phyloP scores from a whole-genome alignment of 2,113 vertebrate species.

The Ctenodactylus gundi region DNA sequence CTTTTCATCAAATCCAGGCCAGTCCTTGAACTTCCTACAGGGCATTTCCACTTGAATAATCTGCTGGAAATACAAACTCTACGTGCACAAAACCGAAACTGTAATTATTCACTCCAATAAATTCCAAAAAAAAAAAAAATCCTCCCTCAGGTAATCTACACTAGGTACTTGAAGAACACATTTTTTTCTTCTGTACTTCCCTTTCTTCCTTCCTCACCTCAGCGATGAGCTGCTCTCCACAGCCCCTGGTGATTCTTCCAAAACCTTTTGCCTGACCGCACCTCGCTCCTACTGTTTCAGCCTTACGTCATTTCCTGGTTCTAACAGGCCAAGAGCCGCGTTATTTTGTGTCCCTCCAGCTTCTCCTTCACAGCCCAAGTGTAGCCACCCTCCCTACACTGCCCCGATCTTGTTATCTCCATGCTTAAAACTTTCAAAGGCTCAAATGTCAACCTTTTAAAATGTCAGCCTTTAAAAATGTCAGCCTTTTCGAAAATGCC shows the following conservation, averaged over 20 bases:
- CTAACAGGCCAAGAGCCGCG: background rate
- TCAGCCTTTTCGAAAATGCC: background rate
- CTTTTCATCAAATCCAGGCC: background rate
- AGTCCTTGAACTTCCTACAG: background rate
- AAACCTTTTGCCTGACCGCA: background rate
- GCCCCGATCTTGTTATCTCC: background rate
- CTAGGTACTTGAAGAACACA: background rate
- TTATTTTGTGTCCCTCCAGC: background rate
- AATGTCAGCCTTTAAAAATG: too few species aligned
- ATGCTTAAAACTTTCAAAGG: background rate
- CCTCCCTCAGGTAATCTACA: background rate
- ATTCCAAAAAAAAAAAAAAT: background rate
- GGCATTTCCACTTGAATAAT: background rate
- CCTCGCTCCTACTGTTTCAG: background rate
- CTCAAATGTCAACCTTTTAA: background rate
- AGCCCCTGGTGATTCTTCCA: background rate
- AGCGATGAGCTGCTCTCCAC: background rate
- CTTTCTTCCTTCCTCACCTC: background rate
- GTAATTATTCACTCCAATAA: background rate
- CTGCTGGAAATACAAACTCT: background rate
- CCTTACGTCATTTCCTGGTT: background rate
- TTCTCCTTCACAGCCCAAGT: background rate
- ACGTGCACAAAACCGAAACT: background rate
- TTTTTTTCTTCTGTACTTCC: background rate
- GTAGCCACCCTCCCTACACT: background rate